phyloP scores from a whole-genome alignment of 1,140 invertebrate species.

The Melanaphis sacchari region DNA sequence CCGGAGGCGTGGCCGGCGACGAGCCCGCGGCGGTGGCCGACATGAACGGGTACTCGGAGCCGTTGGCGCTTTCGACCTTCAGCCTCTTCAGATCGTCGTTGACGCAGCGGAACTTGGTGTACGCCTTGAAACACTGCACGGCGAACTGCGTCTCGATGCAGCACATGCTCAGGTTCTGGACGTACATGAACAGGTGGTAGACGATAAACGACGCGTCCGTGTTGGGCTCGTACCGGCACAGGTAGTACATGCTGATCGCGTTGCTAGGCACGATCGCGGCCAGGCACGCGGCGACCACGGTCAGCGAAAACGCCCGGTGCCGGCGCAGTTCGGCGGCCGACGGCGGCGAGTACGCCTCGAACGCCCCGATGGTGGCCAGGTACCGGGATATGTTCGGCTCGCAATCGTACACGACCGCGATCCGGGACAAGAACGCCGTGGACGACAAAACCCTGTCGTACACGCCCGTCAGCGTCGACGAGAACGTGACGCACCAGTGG shows the following conservation, averaged over 20 bases:
- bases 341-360: neutral
- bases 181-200: neutral
- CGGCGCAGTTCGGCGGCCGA: neutral
- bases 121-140: neutral
- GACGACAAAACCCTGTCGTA: neutral
- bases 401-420: neutral
- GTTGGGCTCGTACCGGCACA: neutral
- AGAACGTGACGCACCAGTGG: neutral
- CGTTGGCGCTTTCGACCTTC: neutral
- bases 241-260: neutral
- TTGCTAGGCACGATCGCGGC: neutral
- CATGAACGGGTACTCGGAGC: neutral
- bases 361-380: neutral
- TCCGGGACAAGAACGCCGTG: neutral
- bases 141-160: conserved; percentile 26
- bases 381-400: neutral
- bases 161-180: conserved; percentile 26
- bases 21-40: too few species aligned
- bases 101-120: neutral
- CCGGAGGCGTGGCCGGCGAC: neutral
- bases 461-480: neutral
- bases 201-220: neutral
- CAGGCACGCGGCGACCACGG: neutral
- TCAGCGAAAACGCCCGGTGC: neutral
- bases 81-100: neutral